Evolutionary conservation across 1,140 invertebrate species (phyloP).

Genomic region (Aculops lycopersici): DNA sequence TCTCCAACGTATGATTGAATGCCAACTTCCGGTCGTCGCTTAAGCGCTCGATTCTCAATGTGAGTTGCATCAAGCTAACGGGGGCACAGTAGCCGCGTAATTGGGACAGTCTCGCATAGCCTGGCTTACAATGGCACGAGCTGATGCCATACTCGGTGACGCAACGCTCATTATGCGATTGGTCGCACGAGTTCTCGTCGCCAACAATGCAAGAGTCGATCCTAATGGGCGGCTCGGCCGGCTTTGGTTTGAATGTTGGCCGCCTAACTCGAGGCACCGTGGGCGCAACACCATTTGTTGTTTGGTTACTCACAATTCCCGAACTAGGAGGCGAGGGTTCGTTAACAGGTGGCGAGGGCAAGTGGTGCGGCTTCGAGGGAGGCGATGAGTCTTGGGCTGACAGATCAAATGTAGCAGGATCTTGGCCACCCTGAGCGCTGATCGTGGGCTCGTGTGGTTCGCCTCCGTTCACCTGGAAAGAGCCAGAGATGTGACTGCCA

Average conservation of each 20-base stretch:
- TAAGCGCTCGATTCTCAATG: constrained; percentile 41
- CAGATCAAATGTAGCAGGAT: neutral
- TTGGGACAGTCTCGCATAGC: constrained; percentile 29
- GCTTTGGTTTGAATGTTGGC: constrained; percentile 9
- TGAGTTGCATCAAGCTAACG: constrained; percentile 29
- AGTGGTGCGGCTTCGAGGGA: neutral
- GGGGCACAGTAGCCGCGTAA: constrained; percentile 6
- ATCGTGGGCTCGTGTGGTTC: neutral
- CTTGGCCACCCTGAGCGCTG: neutral
- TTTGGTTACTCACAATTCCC: neutral
- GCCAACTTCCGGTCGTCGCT: constrained; percentile 34
- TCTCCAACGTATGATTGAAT: constrained; percentile 35
- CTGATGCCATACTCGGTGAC: constrained; percentile 59
- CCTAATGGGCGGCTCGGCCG: constrained; percentile 15
- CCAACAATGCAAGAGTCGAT: constrained; percentile 80
- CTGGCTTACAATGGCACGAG: constrained; percentile 54
- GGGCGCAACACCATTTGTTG: neutral
- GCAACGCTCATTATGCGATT: constrained; percentile 50
- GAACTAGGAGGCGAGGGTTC: neutral
- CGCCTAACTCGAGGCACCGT: constrained; percentile 2
- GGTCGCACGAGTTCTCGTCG: constrained; percentile 61
- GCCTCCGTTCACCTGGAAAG: too few relatives aligned
- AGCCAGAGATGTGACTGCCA: too few relatives aligned
- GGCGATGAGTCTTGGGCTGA: neutral
- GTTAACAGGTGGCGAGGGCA: neutral